These are phyloP conservation scores for Agapornis canus DNA, from an alignment of 2,797 vertebrate genomes.

Conservation along the genomic window DNA sequence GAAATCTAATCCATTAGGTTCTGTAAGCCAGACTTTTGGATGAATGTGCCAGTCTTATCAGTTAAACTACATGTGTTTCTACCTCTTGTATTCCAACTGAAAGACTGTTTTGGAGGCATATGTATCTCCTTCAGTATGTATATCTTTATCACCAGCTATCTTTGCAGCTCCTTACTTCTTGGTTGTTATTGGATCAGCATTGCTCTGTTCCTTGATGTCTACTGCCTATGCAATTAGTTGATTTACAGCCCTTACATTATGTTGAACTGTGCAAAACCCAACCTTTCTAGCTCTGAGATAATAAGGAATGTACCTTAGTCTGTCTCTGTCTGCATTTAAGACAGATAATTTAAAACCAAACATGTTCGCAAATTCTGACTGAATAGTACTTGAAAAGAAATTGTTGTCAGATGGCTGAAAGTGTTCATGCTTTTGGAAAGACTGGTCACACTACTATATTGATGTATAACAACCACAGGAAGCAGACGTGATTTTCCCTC, in stretches of 20 bases:
- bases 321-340: neutral
- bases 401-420: neutral
- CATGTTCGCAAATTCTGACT: neutral
- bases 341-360: neutral
- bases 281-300: neutral
- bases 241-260: neutral
- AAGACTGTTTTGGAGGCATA: neutral
- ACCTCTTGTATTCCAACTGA: neutral
- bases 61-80: neutral
- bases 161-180: neutral
- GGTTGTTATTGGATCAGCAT: neutral
- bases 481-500: neutral
- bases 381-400: neutral
- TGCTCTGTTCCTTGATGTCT: neutral
- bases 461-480: neutral
- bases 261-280: neutral
- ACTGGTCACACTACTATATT: accelerated
- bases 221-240: neutral
- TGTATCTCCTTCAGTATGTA: neutral
- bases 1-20: neutral
- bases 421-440: neutral
- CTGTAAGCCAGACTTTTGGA: neutral
- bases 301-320: neutral
- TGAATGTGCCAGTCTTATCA: neutral
- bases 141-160: neutral